A percentile compares a stretch with the other conserved stretches of the same genome.
phyloP scores from a whole-genome alignment of 2,797 vertebrate species.

The Acanthiza pusilla region DNA sequence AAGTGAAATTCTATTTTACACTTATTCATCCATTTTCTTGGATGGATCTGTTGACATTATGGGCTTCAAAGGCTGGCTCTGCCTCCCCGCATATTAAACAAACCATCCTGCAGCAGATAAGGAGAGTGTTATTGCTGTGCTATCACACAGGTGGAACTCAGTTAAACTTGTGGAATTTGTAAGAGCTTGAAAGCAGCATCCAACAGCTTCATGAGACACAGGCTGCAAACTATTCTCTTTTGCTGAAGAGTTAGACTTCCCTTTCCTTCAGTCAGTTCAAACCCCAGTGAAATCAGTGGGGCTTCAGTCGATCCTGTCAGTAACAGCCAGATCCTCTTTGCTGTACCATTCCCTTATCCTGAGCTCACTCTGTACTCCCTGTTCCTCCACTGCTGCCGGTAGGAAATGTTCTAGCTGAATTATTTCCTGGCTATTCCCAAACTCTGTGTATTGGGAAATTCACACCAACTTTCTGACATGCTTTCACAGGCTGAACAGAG shows the following conservation, averaged over 20 bases:
- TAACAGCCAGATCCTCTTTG: neutral
- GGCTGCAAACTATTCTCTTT: neutral
- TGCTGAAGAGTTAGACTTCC: neutral
- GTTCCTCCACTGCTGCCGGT: neutral
- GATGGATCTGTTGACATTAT: neutral
- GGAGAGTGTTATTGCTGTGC: neutral
- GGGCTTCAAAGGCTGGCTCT: neutral
- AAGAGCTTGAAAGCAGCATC: neutral
- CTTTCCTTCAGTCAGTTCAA: neutral
- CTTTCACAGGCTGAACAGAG: neutral
- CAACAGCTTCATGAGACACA: neutral
- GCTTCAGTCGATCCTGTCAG: neutral
- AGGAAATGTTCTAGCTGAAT: neutral
- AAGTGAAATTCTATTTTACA: neutral
- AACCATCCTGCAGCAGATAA: neutral
- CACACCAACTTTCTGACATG: neutral
- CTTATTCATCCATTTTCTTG: neutral
- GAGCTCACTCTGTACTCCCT: neutral
- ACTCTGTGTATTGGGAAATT: neutral
- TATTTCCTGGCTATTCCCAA: neutral
- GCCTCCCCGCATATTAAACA: neutral
- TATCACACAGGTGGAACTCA: rapidly evolving
- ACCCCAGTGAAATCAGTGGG: neutral
- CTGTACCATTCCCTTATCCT: neutral
- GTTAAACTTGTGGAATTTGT: neutral